phyloP scores from a whole-genome alignment of 1,140 invertebrate genomes.

The Drosophila sulfurigaster region DNA sequence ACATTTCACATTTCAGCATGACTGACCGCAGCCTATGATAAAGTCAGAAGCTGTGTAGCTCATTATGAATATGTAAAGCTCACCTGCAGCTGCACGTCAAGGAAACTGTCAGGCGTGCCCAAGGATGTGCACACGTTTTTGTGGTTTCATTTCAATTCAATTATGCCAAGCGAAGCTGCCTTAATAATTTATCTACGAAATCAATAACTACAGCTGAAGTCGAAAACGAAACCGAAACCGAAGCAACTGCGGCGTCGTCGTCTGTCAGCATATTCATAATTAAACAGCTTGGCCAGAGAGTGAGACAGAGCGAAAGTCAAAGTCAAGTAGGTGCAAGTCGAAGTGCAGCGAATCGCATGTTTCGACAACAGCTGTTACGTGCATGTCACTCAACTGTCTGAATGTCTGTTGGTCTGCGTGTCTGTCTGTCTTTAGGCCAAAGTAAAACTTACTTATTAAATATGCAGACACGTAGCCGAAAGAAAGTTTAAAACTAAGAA shows the following conservation, averaged over 20 bases:
- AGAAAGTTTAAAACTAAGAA: slow-evolving; percentile 35
- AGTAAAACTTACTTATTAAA: slow-evolving; percentile 28
- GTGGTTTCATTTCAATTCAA: slow-evolving; percentile 65
- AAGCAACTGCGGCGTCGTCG: too few species aligned
- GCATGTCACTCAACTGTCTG: neutral
- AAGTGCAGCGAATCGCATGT: slow-evolving; percentile 19
- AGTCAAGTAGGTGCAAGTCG: slow-evolving; percentile 21
- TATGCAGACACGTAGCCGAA: slow-evolving; percentile 29
- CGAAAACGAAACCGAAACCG: too few species aligned
- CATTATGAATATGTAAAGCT: slow-evolving; percentile 31
- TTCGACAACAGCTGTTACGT: neutral
- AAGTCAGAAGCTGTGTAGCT: slow-evolving; percentile 31
- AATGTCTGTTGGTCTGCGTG: slow-evolving; percentile 23
- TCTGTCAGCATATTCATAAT: slow-evolving; percentile 39
- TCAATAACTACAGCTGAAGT: slow-evolving; percentile 57
- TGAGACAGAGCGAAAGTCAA: slow-evolving; percentile 11
- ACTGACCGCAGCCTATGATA: slow-evolving; percentile 31
- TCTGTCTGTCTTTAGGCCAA: slow-evolving; percentile 8
- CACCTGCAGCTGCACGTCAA: slow-evolving; percentile 16
- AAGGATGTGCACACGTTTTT: slow-evolving; percentile 21
- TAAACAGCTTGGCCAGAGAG: slow-evolving; percentile 12
- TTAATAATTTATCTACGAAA: slow-evolving; percentile 59
- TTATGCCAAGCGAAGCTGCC: slow-evolving; percentile 53
- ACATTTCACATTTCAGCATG: slow-evolving; percentile 18
- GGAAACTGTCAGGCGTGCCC: slow-evolving; percentile 8